Conservation (phyloP, 2,797 vertebrate genomes). For the Centroberyx gerrardi region DNA sequence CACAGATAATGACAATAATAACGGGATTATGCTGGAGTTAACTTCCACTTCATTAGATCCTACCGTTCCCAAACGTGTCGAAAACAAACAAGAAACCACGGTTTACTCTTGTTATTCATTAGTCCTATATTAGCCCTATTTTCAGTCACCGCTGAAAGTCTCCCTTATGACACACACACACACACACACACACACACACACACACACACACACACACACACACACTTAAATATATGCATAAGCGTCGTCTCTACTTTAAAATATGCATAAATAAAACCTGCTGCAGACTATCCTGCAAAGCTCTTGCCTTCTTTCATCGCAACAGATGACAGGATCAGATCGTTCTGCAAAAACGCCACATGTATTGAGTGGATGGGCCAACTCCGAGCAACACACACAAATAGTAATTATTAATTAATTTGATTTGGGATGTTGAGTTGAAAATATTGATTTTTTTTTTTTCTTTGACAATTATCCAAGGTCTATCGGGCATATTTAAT, state of each 20-base stretch:
- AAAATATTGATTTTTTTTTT: background rate
- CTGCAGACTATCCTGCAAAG: background rate
- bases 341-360: background rate
- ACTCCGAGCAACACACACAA: background rate
- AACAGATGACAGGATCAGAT: constrained; percentile 2
- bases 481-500: too few species aligned
- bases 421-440: background rate
- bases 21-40: constrained; percentile 26
- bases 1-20: constrained; percentile 29
- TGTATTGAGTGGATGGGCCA: background rate
- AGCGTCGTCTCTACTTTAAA: constrained; percentile 48
- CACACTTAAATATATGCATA: background rate
- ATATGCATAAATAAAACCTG: constrained; percentile 13
- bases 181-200: too few species aligned
- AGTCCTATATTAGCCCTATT: constrained; percentile 55
- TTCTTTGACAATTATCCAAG: too few species aligned
- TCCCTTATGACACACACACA: constrained; percentile 29
- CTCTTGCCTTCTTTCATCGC: background rate
- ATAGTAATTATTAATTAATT: constrained; percentile 6
- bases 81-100: constrained; percentile 55
- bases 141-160: constrained; percentile 39
- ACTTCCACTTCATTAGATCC: constrained; percentile 44
- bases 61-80: constrained; percentile 49
- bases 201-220: too few species aligned
- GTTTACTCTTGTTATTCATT: constrained; percentile 58